These are phyloP conservation scores for Ctenochaetus hawaiiensis DNA, from an alignment of 2,797 vertebrate species.

Conservation along the genomic window DNA sequence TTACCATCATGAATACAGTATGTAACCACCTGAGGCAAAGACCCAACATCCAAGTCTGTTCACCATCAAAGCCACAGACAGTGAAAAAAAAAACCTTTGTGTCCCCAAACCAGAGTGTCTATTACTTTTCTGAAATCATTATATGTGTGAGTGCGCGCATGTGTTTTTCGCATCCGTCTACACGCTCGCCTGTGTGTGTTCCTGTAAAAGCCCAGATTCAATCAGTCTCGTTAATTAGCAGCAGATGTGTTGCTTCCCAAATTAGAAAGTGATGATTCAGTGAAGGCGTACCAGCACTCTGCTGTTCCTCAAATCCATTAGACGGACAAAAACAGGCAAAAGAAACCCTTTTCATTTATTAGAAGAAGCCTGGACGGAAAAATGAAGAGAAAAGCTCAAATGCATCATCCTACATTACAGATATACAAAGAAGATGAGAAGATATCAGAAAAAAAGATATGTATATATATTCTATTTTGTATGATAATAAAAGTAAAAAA, in stretches of 20 bases:
- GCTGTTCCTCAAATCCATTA: constrained; percentile 44
- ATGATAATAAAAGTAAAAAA: background rate
- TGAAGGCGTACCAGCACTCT: constrained; percentile 52
- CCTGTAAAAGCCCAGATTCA: constrained; percentile 64
- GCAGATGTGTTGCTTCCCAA: constrained; percentile 74
- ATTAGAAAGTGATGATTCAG: constrained; percentile 77
- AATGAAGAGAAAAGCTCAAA: background rate
- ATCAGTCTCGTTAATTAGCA: constrained; percentile 75
- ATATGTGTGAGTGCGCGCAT: constrained; percentile 10
- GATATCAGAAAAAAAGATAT: background rate
- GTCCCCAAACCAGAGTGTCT: constrained; percentile 4
- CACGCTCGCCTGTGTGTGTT: constrained; percentile 1
- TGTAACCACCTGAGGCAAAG: background rate
- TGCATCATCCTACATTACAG: background rate
- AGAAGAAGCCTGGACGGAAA: constrained; percentile 11
- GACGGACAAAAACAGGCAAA: constrained; percentile 19
- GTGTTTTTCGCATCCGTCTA: background rate
- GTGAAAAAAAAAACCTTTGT: background rate
- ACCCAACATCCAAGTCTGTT: background rate
- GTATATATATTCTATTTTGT: background rate
- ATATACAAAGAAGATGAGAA: background rate
- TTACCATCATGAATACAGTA: background rate
- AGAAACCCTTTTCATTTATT: constrained; percentile 32
- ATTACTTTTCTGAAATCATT: constrained; percentile 22
- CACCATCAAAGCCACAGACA: constrained; percentile 10